phyloP scores from a whole-genome alignment of 1,140 invertebrate genomes.

The Papilio machaon region DNA sequence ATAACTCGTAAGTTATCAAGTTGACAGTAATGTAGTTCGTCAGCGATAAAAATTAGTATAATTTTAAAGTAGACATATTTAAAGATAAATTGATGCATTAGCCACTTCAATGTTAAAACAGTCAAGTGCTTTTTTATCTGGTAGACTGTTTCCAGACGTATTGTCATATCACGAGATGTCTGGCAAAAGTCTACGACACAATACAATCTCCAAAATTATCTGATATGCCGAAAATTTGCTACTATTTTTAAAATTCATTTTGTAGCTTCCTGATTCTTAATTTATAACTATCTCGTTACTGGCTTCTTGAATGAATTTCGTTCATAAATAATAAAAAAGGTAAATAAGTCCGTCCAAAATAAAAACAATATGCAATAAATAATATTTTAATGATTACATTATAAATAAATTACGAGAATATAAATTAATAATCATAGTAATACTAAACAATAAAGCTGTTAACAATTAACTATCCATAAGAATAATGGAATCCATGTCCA shows the following conservation, averaged over 20 bases:
- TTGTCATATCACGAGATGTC: neutral
- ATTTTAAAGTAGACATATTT: too few relatives aligned
- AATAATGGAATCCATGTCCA: conserved; percentile 69
- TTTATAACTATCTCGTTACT: neutral
- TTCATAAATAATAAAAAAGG: neutral
- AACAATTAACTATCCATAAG: conserved; percentile 55
- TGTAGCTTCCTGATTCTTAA: neutral
- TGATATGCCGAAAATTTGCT: neutral
- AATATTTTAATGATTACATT: conserved; percentile 37
- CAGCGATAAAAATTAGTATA: too few relatives aligned
- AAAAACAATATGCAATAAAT: conserved; percentile 34
- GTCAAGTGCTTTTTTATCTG: neutral
- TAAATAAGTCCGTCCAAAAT: neutral
- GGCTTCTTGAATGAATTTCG: neutral
- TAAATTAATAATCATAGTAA: neutral
- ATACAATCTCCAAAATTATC: neutral
- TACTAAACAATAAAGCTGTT: conserved; percentile 16
- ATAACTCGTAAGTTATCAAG: too few relatives aligned
- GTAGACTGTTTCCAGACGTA: neutral
- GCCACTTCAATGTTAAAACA: too few relatives aligned
- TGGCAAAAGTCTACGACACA: neutral
- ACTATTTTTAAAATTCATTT: neutral
- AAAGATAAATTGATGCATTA: too few relatives aligned
- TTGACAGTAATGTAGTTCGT: too few relatives aligned
- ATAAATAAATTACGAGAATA: conserved; percentile 39